Evolutionary conservation across 2,888 invertebrate species (phyloP).

Genomic region (Byasa hedistus): DNA sequence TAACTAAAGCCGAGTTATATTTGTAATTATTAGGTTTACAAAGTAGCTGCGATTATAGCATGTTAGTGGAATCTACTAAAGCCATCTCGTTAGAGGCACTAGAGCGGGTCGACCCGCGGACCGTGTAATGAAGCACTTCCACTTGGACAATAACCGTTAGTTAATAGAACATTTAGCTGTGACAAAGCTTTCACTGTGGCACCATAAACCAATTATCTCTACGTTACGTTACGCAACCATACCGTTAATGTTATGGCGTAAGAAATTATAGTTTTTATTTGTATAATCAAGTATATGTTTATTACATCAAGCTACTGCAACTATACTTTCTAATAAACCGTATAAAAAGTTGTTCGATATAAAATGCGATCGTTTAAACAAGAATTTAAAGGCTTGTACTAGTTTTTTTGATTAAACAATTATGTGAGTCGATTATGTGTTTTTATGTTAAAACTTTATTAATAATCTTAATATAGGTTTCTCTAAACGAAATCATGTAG

Average conservation of each 20-base stretch:
- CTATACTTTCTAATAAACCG: conserved; percentile 33
- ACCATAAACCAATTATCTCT: conserved; percentile 55
- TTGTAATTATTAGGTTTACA: conserved; percentile 19
- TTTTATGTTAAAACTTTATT: too few relatives aligned
- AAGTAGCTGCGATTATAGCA: conserved; percentile 16
- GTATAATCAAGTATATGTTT: conserved; percentile 34
- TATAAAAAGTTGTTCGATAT: conserved; percentile 27
- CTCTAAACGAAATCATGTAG: background rate
- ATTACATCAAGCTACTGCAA: conserved; percentile 37
- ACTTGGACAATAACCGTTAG: conserved; percentile 71
- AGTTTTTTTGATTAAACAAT: too few relatives aligned
- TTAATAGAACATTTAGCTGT: conserved; percentile 65
- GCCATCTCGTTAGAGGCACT: conserved; percentile 65
- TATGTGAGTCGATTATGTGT: too few relatives aligned
- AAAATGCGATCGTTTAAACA: background rate
- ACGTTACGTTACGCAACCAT: conserved; percentile 36
- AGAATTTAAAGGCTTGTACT: background rate
- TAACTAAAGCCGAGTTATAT: background rate
- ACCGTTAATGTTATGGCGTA: conserved; percentile 21
- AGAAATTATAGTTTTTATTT: conserved; percentile 28
- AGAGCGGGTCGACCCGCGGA: conserved; percentile 63
- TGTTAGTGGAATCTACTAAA: conserved; percentile 41
- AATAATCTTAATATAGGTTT: background rate
- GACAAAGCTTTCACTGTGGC: conserved; percentile 62
- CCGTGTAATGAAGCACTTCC: conserved; percentile 77